Evolutionary conservation across 2,888 invertebrate genomes (phyloP), one percentile per base, ranked within the genome.

Genomic region (Drymonia ruficornis): DNA sequence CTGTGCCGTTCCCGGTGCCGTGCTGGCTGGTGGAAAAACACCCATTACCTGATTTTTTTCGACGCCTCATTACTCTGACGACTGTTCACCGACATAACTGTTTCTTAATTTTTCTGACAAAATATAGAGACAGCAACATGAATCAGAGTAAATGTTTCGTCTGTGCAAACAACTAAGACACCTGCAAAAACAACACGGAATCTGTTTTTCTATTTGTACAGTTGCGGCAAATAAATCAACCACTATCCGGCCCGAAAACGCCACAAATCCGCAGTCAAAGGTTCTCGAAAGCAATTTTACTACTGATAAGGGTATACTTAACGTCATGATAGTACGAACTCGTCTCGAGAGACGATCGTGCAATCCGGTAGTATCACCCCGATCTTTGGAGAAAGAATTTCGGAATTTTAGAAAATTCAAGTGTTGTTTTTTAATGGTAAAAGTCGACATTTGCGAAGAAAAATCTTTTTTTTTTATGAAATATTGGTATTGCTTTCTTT

Each of bases 261-360:
- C 36, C 15, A 36, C 23, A 7, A 42, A 38, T 31, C 44, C 19
- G 42, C 31, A 34, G 42, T 23, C n/a, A 34, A 6, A 18, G 40
- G 42, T 44, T 45, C 15, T 34, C 23, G 13, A 49, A 18, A 29
- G 40, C 49, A 43, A 49, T 45, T 31, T 42, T 23, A 34, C n/a
- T 6, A 40, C 40, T 42, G 56, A 61, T 56, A 56, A 50, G 52
- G 43, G 34, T 19, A 19, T 50, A 40, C 47, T 56, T 46, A 47
- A 36, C 49, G 40, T 45, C 43, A 43, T 36, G 48, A 47, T 43
- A 55, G 16, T 13, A 43, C 48, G 34, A 28, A 28, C 44, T 16
- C 23, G 42, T 52, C 49, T 40, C 6, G 36, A 49, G 31, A 13
- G 9, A 43, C 36, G 16, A 36, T 49, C 18, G 49, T 42, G 15